These are phyloP conservation scores for Paratrypauchen microcephalus DNA, from an alignment of 2,797 vertebrate species.

Conservation along the genomic window DNA sequence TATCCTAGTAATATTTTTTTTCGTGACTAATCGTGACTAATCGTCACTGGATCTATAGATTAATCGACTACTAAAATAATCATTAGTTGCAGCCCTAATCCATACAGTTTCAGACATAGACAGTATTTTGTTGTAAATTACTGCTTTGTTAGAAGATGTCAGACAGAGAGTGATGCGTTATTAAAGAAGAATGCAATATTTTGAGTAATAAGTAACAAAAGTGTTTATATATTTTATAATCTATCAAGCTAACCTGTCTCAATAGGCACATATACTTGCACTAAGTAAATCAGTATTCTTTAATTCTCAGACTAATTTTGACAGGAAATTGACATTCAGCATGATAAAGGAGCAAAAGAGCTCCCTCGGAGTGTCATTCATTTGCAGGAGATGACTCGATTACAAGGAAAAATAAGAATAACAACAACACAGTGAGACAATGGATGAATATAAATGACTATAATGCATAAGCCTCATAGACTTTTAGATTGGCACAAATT, in stretches of 20 bases:
- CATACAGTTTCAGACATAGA: not conserved
- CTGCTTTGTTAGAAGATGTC: not conserved
- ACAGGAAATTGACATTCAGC: conserved; percentile 10
- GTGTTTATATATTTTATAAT: not conserved
- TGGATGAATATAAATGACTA: not conserved
- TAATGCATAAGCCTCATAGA: not conserved
- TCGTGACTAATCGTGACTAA: too few species aligned
- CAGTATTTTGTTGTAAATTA: not conserved
- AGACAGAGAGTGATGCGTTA: not conserved
- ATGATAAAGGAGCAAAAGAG: conserved; percentile 6
- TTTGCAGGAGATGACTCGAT: conserved; percentile 15
- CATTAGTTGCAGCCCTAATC: too few species aligned
- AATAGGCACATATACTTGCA: not conserved
- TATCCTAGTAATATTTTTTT: too few species aligned
- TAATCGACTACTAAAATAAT: too few species aligned
- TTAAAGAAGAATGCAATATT: not conserved
- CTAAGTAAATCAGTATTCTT: not conserved
- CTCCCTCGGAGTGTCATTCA: conserved; percentile 13
- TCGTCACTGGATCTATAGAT: too few species aligned
- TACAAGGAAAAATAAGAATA: conserved; percentile 5
- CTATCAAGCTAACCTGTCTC: not conserved
- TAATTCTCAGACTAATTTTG: conserved; percentile 5
- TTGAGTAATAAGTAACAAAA: not conserved
- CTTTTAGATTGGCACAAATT: not conserved
- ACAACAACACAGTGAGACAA: not conserved